Evolutionary conservation across 2,888 invertebrate species (phyloP), one percentile per base, ranked within the genome.

Genomic region (Zaprionus bogoriensis): DNA sequence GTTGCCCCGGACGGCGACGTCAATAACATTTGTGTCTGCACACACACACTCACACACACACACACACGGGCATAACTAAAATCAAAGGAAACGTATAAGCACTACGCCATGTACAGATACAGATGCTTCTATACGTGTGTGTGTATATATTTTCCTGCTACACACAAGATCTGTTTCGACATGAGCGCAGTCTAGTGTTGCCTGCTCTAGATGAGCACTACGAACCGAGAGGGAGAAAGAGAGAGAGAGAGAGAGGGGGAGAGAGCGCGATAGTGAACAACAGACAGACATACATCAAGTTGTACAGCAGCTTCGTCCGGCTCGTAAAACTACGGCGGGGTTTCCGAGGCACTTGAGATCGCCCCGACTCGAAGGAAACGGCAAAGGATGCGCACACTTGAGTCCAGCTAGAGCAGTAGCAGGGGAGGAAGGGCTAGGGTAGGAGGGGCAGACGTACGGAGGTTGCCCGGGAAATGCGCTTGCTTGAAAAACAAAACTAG

Each of bases 1-100:
- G 59, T 69, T 62, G 79, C 65, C 67, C 71, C 68, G 59, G 60
- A 60, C 69, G 73, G 61, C 69, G 65, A 78, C 85, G 81, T 87
- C 82, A 82, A 82, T 81, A 82, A 82, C 87, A 82, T 82, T 82
- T 78, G 68, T 73, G 69, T 67, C 73, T 72, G 73, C 68, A 65
- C 75, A 60, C 62, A 50, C 46, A 51, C 28, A 59, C 20, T 59
- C 54, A 61, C 25, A 62, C 62, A 59, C 41, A 50, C 9, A 50
- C 12, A 54, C 12, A 46, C 52, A 47, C 6, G 27, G 58, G 14
- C 53, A 28, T 44, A 17, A 30, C 32, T 41, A 54, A 57, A 61
- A 74, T 72, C 72, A 74, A 72, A 72, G 72, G 71, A 70, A 72
- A 63, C 54, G 30, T 60, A 48, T 44, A 14, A 60, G 32, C 48